Base-by-base conservation (phyloP, 2,797 vertebrate genomes). In the Pseudopleuronectes americanus region DNA sequence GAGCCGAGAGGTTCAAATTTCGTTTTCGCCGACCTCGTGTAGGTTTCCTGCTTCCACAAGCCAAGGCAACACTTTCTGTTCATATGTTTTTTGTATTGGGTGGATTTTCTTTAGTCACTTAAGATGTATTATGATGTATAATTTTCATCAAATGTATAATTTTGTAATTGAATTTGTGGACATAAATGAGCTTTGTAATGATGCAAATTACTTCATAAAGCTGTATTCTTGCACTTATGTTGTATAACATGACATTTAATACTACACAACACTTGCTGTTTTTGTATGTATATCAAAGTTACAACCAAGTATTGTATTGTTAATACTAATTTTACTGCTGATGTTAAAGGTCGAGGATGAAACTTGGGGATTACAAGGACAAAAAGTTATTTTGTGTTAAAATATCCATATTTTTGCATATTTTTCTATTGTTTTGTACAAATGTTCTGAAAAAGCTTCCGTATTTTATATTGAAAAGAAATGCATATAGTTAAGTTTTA, bases 1-100 rank as follows among this genome's bases (percentile, higher is more conserved):
- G 71, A 89, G 6, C 31, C 59, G 8, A 94, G 91, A 80, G 82
- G 86, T 8, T 89, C 91, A 19, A 87, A 79, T 0, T 90, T 80
- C 66, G 84, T 87, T 74, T 90, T 91, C 58, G 90, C 90, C 10
- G 81, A 91, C 64, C 86, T 92, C 12, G 76, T 92, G 2, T 92
- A 91, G 55, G 26, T 51, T 64, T 65, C 10, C 65, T 9, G 0
- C 57, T 57, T 59, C 10, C n/a, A 13, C 1, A 16, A 19, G 12
- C 1, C 0, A 17, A 21, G 21, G n/a, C 3, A 41, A 45, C 47
- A 23, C 4, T 60, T 45, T 79, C 3, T 62, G 36, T 64, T 17
- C 45, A 2, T 22, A 2, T 64, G 8, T 3, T 24, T 64, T 23
- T 45, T 38, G 5, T 48, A 16, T 43, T 36, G 4, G 9, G 19